These are phyloP conservation scores for Siniperca obscura DNA, from an alignment of 2,797 vertebrate species.

Conservation along the genomic window DNA sequence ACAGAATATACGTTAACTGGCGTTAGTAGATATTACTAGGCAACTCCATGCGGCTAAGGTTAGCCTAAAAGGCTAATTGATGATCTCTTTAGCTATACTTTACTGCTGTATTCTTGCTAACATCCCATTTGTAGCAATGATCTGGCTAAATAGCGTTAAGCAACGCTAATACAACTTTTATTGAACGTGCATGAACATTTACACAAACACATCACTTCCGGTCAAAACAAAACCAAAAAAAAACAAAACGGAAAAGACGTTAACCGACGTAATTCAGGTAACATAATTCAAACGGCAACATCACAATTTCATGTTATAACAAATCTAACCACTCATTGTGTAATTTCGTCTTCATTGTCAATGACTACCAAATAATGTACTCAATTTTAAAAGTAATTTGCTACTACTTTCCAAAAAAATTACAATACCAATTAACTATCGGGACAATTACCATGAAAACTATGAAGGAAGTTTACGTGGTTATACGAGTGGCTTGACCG, in stretches of 20 bases:
- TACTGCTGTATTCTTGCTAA: not conserved
- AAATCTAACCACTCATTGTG: rapidly evolving
- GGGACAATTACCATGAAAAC: conserved; percentile 27
- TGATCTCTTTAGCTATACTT: not conserved
- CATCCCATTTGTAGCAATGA: not conserved
- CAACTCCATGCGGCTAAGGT: conserved; percentile 23
- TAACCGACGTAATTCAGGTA: not conserved
- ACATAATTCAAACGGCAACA: not conserved
- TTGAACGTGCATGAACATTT: not conserved
- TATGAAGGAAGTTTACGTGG: conserved; percentile 5
- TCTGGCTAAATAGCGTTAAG: rapidly evolving
- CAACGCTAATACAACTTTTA: conserved; percentile 33
- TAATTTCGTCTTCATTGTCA: not conserved
- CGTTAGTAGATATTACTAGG: not conserved
- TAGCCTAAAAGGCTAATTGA: conserved; percentile 18
- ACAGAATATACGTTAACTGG: not conserved
- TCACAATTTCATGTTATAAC: not conserved
- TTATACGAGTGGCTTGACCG: not conserved
- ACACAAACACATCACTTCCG: conserved; percentile 28
- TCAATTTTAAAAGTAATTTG: not conserved
- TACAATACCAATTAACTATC: not conserved
- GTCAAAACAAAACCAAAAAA: not conserved
- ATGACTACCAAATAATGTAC: no score
- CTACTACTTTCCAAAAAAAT: not conserved
- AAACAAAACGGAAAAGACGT: not conserved